phyloP scores from a whole-genome alignment of 2,797 vertebrate species.

The Anguilla anguilla region DNA sequence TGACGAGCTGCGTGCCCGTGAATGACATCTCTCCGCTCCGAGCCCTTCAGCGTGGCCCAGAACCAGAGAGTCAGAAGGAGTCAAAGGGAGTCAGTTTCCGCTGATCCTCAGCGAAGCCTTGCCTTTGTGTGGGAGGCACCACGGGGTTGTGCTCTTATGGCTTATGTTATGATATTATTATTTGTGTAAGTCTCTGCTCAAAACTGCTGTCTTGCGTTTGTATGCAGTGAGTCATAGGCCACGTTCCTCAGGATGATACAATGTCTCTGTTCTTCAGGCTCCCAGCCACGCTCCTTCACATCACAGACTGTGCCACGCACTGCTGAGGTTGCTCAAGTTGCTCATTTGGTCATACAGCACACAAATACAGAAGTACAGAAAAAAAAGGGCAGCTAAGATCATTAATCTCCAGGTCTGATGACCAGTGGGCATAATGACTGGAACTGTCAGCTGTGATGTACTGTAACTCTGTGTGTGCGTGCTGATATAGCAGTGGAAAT shows the following conservation, averaged over 20 bases:
- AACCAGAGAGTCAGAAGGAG: background rate
- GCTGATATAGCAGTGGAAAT: slow-evolving; percentile 2
- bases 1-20: background rate
- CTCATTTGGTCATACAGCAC: background rate
- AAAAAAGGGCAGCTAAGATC: background rate
- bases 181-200: slow-evolving; percentile 52
- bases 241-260: slow-evolving; percentile 64
- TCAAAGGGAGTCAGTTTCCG: slow-evolving; percentile 16
- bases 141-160: slow-evolving; percentile 51
- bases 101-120: slow-evolving; percentile 45
- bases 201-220: slow-evolving; percentile 43
- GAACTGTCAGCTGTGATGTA: background rate
- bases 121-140: slow-evolving; percentile 53
- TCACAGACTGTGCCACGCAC: background rate
- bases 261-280: slow-evolving; percentile 58
- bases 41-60: background rate
- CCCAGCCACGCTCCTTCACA: slow-evolving; percentile 38
- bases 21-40: background rate
- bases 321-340: background rate
- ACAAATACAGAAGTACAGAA: background rate
- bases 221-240: slow-evolving; percentile 61
- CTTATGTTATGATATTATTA: slow-evolving; percentile 62
- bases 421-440: background rate
- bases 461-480: background rate
- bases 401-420: background rate